These are phyloP conservation scores for Nemotelus nigrinus DNA, from an alignment of 2,888 invertebrate genomes.

Conservation along the genomic window DNA sequence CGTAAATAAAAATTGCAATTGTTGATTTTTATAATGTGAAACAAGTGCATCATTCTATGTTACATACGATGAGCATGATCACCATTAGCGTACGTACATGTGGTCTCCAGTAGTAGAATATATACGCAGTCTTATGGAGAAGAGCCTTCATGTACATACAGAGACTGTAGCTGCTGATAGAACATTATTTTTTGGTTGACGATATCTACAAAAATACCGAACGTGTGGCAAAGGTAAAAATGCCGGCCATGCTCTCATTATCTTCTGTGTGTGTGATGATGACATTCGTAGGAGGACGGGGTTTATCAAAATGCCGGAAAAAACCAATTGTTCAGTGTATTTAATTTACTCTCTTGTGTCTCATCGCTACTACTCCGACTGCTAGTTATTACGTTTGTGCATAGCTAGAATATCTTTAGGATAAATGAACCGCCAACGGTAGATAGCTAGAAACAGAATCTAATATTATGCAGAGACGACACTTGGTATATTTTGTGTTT, in stretches of 20 bases:
- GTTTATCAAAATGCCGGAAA: conserved; percentile 60
- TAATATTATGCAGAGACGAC: not conserved
- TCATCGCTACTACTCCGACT: not conserved
- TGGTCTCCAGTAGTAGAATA: not conserved
- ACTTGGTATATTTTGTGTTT: conserved; percentile 21
- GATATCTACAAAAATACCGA: no score
- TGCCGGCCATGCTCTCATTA: conserved; percentile 46
- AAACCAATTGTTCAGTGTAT: conserved; percentile 64
- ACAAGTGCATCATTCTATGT: conserved; percentile 5
- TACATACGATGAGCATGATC: not conserved
- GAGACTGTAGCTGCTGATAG: no score
- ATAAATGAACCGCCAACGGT: conserved; percentile 13
- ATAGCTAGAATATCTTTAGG: conserved; percentile 25
- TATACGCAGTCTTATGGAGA: no score
- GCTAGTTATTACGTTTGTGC: conserved; percentile 29
- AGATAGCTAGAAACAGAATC: not conserved
- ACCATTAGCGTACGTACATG: not conserved
- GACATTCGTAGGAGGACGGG: conserved; percentile 52
- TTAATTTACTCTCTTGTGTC: conserved; percentile 56
- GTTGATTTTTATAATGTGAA: conserved; percentile 10
- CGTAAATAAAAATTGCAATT: conserved; percentile 31
- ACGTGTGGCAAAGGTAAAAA: conserved; percentile 41
- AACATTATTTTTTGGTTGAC: no score
- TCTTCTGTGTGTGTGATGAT: conserved; percentile 45
- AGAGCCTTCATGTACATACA: no score